Conservation (phyloP, 1,140 invertebrate species). For the Rhopalosiphum padi region DNA sequence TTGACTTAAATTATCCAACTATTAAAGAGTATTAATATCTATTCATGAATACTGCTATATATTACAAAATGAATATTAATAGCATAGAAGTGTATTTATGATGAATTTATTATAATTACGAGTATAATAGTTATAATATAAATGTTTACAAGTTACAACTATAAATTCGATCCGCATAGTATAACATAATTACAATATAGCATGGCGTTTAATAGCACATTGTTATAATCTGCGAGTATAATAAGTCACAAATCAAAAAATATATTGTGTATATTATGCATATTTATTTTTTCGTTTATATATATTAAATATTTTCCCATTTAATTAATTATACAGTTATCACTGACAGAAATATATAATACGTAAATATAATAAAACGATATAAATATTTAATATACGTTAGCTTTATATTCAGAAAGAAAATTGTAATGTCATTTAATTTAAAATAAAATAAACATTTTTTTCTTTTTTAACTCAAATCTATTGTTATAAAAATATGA, state of each 20-base stretch:
- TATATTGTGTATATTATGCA: not conserved
- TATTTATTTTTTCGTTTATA: no score
- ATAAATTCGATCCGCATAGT: not conserved
- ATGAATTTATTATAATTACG: not conserved
- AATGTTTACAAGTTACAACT: not conserved
- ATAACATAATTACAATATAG: not conserved
- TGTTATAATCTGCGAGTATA: not conserved
- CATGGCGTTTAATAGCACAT: not conserved
- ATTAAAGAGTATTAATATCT: not conserved
- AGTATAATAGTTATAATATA: not conserved
- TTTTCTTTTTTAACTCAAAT: not conserved
- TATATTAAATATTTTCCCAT: no score
- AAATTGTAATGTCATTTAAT: not conserved
- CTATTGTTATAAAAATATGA: not conserved
- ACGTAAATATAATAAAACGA: not conserved
- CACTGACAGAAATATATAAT: not conserved
- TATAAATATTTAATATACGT: not conserved
- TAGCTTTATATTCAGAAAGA: not conserved
- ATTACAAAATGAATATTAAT: not conserved
- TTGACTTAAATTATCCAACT: not conserved
- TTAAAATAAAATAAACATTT: not conserved
- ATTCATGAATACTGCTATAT: not conserved
- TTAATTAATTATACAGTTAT: not conserved
- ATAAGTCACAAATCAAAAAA: not conserved
- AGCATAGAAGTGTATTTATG: not conserved